Percentiles rank a stretch among this genome's conserved stretches.
Conservation (phyloP, 92 coral and sea anemone species). For the Epizoanthus fatuus region DNA sequence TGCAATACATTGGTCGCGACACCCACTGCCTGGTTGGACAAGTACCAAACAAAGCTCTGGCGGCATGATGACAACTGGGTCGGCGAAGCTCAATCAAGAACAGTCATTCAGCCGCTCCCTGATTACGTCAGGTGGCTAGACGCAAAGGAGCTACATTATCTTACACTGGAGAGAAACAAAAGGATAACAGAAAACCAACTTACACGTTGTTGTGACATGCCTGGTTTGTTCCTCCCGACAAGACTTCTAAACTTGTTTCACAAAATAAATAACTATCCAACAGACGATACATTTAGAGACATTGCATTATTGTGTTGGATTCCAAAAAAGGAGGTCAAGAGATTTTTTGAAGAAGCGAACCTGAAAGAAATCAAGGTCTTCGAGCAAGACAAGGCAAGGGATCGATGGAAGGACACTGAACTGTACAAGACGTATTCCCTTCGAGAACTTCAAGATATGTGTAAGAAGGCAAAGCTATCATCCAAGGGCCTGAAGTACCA, state of each 20-base stretch:
- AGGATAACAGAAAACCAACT: neutral
- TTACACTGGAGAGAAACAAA: constrained; percentile 29
- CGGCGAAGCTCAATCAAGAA: too few relatives aligned
- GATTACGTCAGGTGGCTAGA: constrained; percentile 54
- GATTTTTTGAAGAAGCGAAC: constrained; percentile 32
- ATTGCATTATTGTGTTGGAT: constrained; percentile 12
- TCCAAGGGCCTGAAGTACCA: constrained; percentile 3
- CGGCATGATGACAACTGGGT: constrained; percentile 10
- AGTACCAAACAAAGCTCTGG: constrained; percentile 49
- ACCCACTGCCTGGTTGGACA: constrained; percentile 31
- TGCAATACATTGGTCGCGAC: neutral
- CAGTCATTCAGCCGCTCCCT: constrained; percentile 58
- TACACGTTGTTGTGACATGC: constrained; percentile 15
- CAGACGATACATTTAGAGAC: neutral
- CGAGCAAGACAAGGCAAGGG: constrained; percentile 43
- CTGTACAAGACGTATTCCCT: constrained; percentile 43
- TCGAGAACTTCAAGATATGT: constrained; percentile 35
- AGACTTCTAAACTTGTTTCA: constrained; percentile 31
- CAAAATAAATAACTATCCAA: constrained; percentile 25
- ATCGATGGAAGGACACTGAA: constrained; percentile 28
- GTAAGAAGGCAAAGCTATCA: constrained; percentile 23
- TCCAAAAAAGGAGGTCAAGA: constrained; percentile 12
- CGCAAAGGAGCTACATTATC: constrained; percentile 56
- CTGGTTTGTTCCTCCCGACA: constrained; percentile 26
- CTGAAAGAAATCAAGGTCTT: neutral